These are phyloP conservation scores for Lutraria rhynchaena DNA, from an alignment of 1,140 invertebrate species.

Conservation along the genomic window DNA sequence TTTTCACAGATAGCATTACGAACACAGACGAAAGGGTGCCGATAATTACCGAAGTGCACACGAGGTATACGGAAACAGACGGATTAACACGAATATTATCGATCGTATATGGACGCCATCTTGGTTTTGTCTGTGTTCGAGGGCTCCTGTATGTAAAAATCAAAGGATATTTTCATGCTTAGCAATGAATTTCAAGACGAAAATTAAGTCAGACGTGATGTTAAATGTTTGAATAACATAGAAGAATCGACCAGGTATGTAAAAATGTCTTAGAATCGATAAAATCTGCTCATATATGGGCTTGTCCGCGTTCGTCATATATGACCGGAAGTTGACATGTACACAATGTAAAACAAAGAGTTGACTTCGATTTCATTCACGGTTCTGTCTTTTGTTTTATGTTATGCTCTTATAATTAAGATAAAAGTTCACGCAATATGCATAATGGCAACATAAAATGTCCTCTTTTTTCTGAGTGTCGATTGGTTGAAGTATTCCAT, in stretches of 20 bases:
- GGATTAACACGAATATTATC: conserved; percentile 35
- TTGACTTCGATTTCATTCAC: no score
- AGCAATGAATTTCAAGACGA: conserved; percentile 21
- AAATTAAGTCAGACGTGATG: neutral
- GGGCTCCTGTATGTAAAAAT: conserved; percentile 1
- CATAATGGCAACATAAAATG: no score
- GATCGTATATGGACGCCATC: conserved; percentile 49
- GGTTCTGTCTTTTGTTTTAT: no score
- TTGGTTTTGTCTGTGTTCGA: conserved; percentile 47
- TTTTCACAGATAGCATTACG: neutral
- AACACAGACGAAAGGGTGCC: neutral
- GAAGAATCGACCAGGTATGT: neutral
- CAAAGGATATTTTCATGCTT: neutral
- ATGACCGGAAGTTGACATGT: conserved; percentile 56
- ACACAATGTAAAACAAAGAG: conserved; percentile 60
- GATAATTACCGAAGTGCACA: neutral
- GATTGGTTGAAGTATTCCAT: no score
- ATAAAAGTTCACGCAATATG: no score
- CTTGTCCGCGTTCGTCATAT: conserved; percentile 29
- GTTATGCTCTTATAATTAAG: no score
- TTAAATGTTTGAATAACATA: conserved; percentile 1
- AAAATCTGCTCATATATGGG: neutral
- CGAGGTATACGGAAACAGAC: conserved; percentile 5
- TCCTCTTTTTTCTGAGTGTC: no score
- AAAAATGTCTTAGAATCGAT: neutral